Base-by-base conservation (phyloP, 2,797 vertebrate genomes). In the Sciurus vulgaris region DNA sequence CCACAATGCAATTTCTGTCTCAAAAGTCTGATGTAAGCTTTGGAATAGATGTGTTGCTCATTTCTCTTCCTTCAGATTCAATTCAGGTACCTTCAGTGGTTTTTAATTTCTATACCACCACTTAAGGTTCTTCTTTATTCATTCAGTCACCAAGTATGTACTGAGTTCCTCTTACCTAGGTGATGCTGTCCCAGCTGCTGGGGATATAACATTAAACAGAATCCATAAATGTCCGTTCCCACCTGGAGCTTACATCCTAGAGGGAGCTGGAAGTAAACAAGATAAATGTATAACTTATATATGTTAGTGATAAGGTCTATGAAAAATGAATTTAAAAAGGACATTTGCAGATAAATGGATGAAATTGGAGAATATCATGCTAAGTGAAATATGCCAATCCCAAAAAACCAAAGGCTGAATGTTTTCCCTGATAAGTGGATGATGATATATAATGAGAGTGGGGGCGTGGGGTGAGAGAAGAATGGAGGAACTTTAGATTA, bases 21-120 rank as follows among this genome's bases (percentile, higher is more conserved):
- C 65, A 67, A n/a, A 79, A 49, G 59, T 49, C 24, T 38, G 54
- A 30, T 61, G 11, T 26, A n/a, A 44, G 14, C 15, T 72, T 89
- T 95, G 73, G 20, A 18, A 91, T 38, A 47, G 26, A 30, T 30
- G n/a, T 49, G 2, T 26, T 70, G 28, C 59, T 86, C 26, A 9
- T 51, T 82, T 54, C 3, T 72, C 15, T 95, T 89, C 54, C 54
- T 84, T 94, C 11, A 78, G 73, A 78, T 44, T 82, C 49, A 85
- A 14, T 51, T 86, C 49, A 91, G 17, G 72, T 2, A 38, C 76
- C 28, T 89, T 74, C 77, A 67, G 77, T 74, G 33, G 26, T 70
- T 78, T 87, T 54, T 88, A 83, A 49, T 79, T 79, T 90, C 76
- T 22, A 38, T 59, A 9, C 11, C 91, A n/a, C 17, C 24, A 69